Conservation (phyloP, 2,888 invertebrate species). For the Xestia sexstrigata region DNA sequence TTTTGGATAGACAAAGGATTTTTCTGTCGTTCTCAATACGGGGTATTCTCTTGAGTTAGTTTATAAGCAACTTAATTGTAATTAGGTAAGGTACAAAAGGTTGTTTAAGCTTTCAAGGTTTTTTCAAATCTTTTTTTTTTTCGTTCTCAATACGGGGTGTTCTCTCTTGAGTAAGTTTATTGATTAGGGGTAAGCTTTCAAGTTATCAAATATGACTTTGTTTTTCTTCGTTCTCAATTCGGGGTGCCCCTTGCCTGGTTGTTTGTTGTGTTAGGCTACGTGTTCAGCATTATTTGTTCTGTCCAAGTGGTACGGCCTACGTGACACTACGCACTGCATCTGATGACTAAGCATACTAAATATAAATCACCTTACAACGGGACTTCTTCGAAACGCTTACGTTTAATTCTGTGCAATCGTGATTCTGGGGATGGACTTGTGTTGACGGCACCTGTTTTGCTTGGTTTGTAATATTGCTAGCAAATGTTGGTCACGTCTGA, state of each 20-base stretch:
- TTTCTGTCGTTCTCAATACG: background rate
- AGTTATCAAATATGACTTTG: background rate
- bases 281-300: slow-evolving; percentile 31
- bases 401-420: slow-evolving; percentile 10
- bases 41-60: background rate
- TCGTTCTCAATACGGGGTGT: no score
- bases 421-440: background rate
- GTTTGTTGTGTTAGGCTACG: background rate
- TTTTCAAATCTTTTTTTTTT: no score
- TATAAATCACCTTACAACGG: slow-evolving; percentile 28
- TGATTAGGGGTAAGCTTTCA: background rate
- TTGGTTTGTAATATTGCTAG: background rate
- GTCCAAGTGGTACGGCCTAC: slow-evolving; percentile 31
- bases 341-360: slow-evolving; percentile 40
- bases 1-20: background rate
- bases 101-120: no score
- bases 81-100: background rate
- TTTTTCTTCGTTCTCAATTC: background rate
- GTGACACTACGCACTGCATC: slow-evolving; percentile 40
- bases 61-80: background rate
- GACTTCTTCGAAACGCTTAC: slow-evolving; percentile 14
- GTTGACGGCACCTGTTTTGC: background rate
- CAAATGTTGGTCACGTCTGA: background rate
- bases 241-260: background rate
- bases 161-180: no score